A percentile compares a stretch with the other conserved stretches of the same genome.
These are phyloP conservation scores for Peromyscus aztecus DNA, from an alignment of 2,797 vertebrate species.

Conservation along the genomic window DNA sequence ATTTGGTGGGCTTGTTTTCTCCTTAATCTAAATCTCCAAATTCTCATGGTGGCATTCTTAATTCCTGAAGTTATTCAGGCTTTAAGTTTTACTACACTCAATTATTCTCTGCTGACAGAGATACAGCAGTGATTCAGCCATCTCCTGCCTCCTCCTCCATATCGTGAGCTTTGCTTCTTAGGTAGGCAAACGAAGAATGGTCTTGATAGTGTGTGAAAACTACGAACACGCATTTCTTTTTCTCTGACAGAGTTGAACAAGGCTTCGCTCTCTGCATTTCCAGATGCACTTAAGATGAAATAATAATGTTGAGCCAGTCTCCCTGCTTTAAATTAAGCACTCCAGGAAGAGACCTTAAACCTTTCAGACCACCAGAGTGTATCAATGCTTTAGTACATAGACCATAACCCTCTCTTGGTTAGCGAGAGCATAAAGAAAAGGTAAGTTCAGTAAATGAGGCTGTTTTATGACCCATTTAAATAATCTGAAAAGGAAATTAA, in stretches of 20 bases:
- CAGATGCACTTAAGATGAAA: conserved; percentile 81
- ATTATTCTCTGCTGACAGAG: neutral
- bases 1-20: conserved; percentile 18
- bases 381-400: conserved; percentile 51
- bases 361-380: conserved; percentile 78
- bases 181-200: neutral
- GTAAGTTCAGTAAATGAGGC: conserved; percentile 73
- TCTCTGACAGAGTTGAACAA: conserved; percentile 69
- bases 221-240: conserved; percentile 50
- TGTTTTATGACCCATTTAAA: conserved; percentile 81
- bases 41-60: neutral
- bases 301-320: conserved; percentile 70
- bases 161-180: too few relatives aligned
- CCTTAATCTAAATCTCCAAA: neutral
- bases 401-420: conserved; percentile 62
- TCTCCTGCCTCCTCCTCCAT: neutral
- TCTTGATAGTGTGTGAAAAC: neutral
- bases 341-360: conserved; percentile 82
- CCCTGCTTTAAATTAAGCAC: conserved; percentile 79
- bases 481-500: conserved; percentile 85
- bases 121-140: neutral
- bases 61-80: neutral
- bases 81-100: neutral
- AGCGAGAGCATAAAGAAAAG: conserved; percentile 67
- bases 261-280: conserved; percentile 70